Evolutionary conservation across 2,797 vertebrate genomes (phyloP).

Genomic region (Lophotriccus pileatus): DNA sequence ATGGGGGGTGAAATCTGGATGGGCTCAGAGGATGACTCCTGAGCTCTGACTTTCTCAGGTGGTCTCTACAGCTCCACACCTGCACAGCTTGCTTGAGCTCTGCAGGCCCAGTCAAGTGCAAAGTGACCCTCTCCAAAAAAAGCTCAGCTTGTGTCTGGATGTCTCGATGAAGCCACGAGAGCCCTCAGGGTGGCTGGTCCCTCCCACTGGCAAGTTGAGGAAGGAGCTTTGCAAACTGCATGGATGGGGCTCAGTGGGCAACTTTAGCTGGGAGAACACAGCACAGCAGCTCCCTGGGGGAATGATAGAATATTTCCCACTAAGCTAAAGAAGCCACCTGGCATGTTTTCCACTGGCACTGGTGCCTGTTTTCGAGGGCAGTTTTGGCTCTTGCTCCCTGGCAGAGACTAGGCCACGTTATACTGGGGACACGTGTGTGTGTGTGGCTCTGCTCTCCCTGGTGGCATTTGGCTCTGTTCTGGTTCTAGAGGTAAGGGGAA

Average conservation of each 20-base stretch:
- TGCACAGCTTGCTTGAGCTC: accelerated
- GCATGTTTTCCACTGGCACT: background rate
- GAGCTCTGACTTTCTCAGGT: background rate
- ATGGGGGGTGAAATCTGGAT: background rate
- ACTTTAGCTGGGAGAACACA: background rate
- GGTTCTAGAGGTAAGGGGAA: background rate
- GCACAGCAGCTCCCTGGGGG: background rate
- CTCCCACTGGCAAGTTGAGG: background rate
- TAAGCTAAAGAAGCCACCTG: background rate
- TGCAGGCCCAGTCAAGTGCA: background rate
- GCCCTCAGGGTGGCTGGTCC: background rate
- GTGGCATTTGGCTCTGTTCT: background rate
- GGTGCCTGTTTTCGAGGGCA: background rate
- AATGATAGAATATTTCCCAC: background rate
- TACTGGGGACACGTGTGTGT: accelerated
- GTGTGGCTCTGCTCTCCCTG: background rate
- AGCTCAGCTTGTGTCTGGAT: background rate
- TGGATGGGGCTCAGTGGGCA: background rate
- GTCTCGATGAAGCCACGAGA: accelerated
- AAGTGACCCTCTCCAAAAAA: background rate
- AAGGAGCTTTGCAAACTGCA: background rate
- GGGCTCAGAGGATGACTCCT: background rate
- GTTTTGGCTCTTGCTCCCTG: background rate
- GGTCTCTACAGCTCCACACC: accelerated
- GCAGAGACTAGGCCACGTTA: background rate